Evolutionary conservation across 2,797 vertebrate species (phyloP), one percentile per base, ranked within the genome.

Genomic region (Tolypeutes matacus): DNA sequence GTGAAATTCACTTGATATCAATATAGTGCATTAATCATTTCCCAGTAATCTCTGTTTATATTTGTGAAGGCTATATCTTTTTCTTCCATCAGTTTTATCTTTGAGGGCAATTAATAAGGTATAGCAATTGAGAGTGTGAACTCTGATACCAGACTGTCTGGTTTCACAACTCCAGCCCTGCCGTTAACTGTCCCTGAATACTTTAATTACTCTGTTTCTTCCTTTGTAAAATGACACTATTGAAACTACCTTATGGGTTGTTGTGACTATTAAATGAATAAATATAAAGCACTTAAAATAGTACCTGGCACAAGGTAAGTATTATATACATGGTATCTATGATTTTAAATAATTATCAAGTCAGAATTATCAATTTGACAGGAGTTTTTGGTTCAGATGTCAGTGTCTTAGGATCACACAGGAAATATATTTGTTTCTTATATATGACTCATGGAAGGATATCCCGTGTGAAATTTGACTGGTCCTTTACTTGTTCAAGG

Each of bases 251-350:
- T 81, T 82, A 31, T 81, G 31, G 36, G 29, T n/a, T 92, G 62
- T 69, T 81, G 7, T 91, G 75, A 86, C 56, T 88, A 81, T 72
- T 90, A 76, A 83, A 42, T 83, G 21, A 82, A 49, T 72, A 94
- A 97, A 84, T 60, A 89, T 60, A 84, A 84, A 91, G 3, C 73
- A 70, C 29, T 91, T 93, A 64, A 90, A 86, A 64, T 46, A 85
- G 36, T 87, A 34, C 23, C 42, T 15, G 3, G 34, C 27, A 42
- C 56, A 49, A 67, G 72, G 23, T 76, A 36, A 92, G 17, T 65
- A 20, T 81, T 81, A 75, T 62, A 17, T 60, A 36, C 65, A 17
- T 82, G 21, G 46, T 82, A 81, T 18, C 27, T 82, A 31, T 49
- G 36, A 85, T 89, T 93, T 85, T 56, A 67, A 80, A 39, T 95